These are phyloP conservation scores for Aproaerema taeniolella DNA, from an alignment of 2,888 invertebrate species.

Conservation along the genomic window DNA sequence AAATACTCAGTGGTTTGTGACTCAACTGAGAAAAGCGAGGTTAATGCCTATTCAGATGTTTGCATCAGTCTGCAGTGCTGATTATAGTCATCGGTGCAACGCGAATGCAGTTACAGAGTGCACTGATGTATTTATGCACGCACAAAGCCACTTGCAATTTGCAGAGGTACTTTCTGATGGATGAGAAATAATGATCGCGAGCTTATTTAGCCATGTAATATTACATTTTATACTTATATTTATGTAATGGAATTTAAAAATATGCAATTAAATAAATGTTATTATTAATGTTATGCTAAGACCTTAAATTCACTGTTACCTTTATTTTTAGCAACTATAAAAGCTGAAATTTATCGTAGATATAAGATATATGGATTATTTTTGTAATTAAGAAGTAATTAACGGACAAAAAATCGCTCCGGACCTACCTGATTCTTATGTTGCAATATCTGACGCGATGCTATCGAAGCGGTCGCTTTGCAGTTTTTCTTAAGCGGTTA, in stretches of 20 bases:
- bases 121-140: slow-evolving; percentile 48
- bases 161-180: slow-evolving; percentile 16
- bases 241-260: slow-evolving; percentile 9
- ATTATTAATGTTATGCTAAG: slow-evolving; percentile 1
- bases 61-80: slow-evolving; percentile 54
- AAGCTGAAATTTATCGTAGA: no score
- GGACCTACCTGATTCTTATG: no score
- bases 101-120: slow-evolving; percentile 40
- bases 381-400: no score
- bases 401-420: no score
- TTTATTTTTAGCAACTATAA: no score
- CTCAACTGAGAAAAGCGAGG: slow-evolving; percentile 42
- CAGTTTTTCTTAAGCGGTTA: slow-evolving; percentile 19
- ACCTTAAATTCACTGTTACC: no score
- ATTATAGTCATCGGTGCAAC: slow-evolving; percentile 54
- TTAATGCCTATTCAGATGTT: slow-evolving; percentile 55
- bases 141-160: slow-evolving; percentile 29
- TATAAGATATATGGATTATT: no score
- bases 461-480: slow-evolving; percentile 19
- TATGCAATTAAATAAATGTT: slow-evolving; percentile 3
- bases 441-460: no score
- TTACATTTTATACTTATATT: slow-evolving; percentile 9
- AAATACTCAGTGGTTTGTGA: slow-evolving; percentile 23
- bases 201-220: slow-evolving; percentile 8
- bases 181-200: slow-evolving; percentile 13